These are phyloP conservation scores for Clostera curtula DNA, from an alignment of 2,888 invertebrate genomes.

Conservation along the genomic window DNA sequence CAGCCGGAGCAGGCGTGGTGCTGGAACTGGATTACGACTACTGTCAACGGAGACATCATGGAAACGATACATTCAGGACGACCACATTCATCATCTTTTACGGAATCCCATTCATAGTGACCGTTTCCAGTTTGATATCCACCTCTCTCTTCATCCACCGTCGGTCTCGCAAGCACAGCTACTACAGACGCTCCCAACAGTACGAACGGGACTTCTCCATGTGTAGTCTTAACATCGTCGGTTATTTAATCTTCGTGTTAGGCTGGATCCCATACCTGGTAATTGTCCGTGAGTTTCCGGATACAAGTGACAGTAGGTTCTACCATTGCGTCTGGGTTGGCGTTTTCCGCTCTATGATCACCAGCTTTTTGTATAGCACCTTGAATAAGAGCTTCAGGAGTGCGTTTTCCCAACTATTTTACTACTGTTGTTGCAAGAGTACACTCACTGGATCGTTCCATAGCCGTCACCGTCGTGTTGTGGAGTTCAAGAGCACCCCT, in stretches of 20 bases:
- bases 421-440: slow-evolving; percentile 88
- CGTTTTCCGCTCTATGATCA: slow-evolving; percentile 79
- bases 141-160: slow-evolving; percentile 66
- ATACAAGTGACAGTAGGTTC: slow-evolving; percentile 67
- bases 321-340: slow-evolving; percentile 83
- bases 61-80: slow-evolving; percentile 73
- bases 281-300: slow-evolving; percentile 68
- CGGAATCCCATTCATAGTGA: slow-evolving; percentile 72
- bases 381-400: slow-evolving; percentile 81
- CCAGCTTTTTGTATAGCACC: slow-evolving; percentile 76
- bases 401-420: slow-evolving; percentile 83
- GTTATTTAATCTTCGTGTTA: slow-evolving; percentile 76
- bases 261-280: slow-evolving; percentile 83
- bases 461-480: slow-evolving; percentile 67
- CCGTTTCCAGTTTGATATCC: slow-evolving; percentile 69
- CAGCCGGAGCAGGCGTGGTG: slow-evolving; percentile 77
- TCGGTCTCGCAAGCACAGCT: slow-evolving; percentile 62
- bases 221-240: slow-evolving; percentile 77
- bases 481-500: slow-evolving; percentile 52
- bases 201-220: slow-evolving; percentile 78
- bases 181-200: slow-evolving; percentile 77
- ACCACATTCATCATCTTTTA: slow-evolving; percentile 75
- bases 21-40: slow-evolving; percentile 79
- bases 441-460: slow-evolving; percentile 76
- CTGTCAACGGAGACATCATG: slow-evolving; percentile 73